Conservation (phyloP, 64 coral and sea anemone species). For the Stichodactyla helianthus region DNA sequence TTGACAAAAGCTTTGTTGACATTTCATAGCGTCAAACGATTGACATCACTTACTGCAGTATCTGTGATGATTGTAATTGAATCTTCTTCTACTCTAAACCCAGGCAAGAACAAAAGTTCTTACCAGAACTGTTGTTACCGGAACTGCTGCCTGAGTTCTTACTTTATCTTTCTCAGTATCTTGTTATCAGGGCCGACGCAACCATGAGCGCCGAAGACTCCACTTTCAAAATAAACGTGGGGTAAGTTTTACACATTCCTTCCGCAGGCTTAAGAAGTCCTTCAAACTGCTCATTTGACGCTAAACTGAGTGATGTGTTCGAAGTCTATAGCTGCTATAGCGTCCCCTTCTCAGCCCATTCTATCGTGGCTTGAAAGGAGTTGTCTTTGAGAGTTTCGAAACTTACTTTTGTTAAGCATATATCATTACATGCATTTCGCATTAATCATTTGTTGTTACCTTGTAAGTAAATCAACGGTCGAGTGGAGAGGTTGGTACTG, state of each 20-base stretch:
- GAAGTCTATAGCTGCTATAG: neutral
- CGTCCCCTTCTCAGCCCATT: too few species aligned
- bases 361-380: too few species aligned
- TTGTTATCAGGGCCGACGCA: neutral
- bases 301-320: neutral
- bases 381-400: too few species aligned
- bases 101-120: neutral
- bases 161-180: neutral
- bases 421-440: neutral
- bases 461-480: neutral
- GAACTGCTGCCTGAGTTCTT: neutral
- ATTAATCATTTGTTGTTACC: neutral
- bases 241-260: neutral
- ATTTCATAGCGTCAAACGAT: slow-evolving; percentile 4
- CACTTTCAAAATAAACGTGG: neutral
- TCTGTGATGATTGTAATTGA: neutral
- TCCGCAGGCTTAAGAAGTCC: neutral
- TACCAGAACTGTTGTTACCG: too few species aligned
- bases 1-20: slow-evolving; percentile 3
- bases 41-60: slow-evolving; percentile 10
- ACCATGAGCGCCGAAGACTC: neutral
- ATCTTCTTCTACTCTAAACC: neutral
- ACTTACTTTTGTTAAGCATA: too few species aligned
- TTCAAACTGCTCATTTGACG: neutral
- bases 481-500: neutral